Conservation (phyloP, 2,888 invertebrate genomes). For the Enchytraeus crypticus region DNA sequence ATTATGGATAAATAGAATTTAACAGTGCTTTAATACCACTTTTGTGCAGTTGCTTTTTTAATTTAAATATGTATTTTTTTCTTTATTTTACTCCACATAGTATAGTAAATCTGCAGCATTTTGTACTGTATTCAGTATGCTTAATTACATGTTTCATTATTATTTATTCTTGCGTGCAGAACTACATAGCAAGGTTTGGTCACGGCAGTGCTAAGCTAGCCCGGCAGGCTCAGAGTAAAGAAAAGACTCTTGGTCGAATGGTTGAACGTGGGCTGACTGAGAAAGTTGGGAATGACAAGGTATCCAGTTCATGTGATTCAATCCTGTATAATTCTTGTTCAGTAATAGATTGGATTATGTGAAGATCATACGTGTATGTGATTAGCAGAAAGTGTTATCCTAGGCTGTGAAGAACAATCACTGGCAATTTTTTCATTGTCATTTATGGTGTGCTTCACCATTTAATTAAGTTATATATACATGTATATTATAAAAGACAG, state of each 20-base stretch:
- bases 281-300: constrained; percentile 77
- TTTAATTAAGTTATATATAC: too few species aligned
- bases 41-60: too few species aligned
- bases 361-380: too few species aligned
- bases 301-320: constrained; percentile 21
- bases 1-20: too few species aligned
- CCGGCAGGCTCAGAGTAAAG: constrained; percentile 96
- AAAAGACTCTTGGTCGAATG: constrained; percentile 98
- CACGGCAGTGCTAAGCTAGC: constrained; percentile 98
- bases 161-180: constrained; percentile 52
- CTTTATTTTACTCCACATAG: too few species aligned
- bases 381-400: too few species aligned
- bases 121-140: not conserved
- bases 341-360: not conserved
- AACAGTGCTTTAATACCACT: too few species aligned
- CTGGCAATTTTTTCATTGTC: too few species aligned
- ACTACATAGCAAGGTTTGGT: constrained; percentile 97
- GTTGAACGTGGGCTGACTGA: constrained; percentile 94
- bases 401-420: too few species aligned
- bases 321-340: not conserved
- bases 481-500: too few species aligned
- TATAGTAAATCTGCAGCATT: not conserved
- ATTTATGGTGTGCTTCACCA: too few species aligned
- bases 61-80: too few species aligned
- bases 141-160: not conserved